Evolutionary conservation across 1,140 invertebrate genomes (phyloP), one percentile per base, ranked within the genome.

Genomic region (Drosophila sp.): DNA sequence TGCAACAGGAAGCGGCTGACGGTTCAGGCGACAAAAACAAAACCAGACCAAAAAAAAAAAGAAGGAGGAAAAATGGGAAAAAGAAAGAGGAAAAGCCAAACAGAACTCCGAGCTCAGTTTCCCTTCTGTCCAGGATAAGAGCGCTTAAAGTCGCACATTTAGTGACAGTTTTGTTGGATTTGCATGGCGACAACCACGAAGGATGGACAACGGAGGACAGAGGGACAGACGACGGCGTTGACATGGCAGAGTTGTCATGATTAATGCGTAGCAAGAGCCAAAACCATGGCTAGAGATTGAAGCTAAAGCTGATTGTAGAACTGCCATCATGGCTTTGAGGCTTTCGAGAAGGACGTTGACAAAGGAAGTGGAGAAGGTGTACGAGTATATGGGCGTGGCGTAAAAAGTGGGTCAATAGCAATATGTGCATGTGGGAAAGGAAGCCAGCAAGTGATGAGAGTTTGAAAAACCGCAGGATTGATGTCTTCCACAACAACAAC

Each of bases 111-210:
- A 62, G 71, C 44, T 6, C 47, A 63, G 56, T 60, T 56, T 64
- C 56, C 57, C 54, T 64, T 64, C 60, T 38, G 70, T 60, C 47
- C 85, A 79, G 83, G 83, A 86, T 87, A 86, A 87, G 72, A 79
- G 83, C 72, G 83, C 83, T 86, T 86, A 86, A 83, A 87, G 83
- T 87, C 83, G 79, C 84, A 83, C 83, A 86, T 89, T 87, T 89
- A 87, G 79, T 87, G 83, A 89, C 83, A 89, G 80, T 89, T 87
- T 58, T 87, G 80, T 80, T 73, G 84, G 83, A 80, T 87, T 89
- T 87, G 76, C 83, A 84, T 83, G 76, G 60, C 40, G 38, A 56
- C 73, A 50, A 50, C 40, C 50, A 60, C 55, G 38, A 23, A 6
- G 25, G 11, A 40, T 11, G 10, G 41, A 44, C 29, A 25, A 8